These are phyloP conservation scores for Ischnus inquisitorius DNA, from an alignment of 2,888 invertebrate genomes.

Conservation along the genomic window DNA sequence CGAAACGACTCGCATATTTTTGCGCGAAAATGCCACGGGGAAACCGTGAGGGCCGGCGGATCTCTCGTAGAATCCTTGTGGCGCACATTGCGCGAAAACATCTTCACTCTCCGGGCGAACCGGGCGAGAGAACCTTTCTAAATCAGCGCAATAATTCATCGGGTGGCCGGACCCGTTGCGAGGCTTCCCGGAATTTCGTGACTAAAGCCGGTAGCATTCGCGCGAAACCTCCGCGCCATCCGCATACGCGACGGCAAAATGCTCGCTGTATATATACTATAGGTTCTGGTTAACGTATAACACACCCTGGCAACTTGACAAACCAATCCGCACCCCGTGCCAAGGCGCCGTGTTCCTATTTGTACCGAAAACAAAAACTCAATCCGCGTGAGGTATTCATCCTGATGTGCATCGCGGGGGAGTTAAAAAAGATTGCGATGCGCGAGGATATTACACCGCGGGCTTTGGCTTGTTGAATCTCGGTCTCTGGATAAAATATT, in stretches of 20 bases:
- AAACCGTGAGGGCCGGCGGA: background rate
- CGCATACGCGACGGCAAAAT: background rate
- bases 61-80: background rate
- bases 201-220: slow-evolving; percentile 53
- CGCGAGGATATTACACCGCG: background rate
- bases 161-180: slow-evolving; percentile 53
- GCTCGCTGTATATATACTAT: slow-evolving; percentile 69
- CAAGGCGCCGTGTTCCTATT: slow-evolving; percentile 84
- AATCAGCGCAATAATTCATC: slow-evolving; percentile 78
- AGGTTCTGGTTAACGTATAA: slow-evolving; percentile 73
- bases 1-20: slow-evolving; percentile 8
- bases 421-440: background rate
- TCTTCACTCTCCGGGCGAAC: slow-evolving; percentile 9
- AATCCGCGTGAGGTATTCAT: slow-evolving; percentile 38
- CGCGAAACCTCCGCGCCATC: slow-evolving; percentile 46
- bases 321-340: slow-evolving; percentile 82
- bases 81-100: slow-evolving; percentile 5
- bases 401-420: background rate
- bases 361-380: slow-evolving; percentile 82
- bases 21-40: slow-evolving; percentile 6
- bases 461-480: slow-evolving; percentile 8
- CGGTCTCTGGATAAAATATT: background rate
- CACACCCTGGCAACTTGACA: slow-evolving; percentile 83
- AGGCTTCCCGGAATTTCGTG: slow-evolving; percentile 55
- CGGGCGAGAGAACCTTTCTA: slow-evolving; percentile 51